Conservation (phyloP, 2,888 invertebrate species). For the Lasiommata megera region DNA sequence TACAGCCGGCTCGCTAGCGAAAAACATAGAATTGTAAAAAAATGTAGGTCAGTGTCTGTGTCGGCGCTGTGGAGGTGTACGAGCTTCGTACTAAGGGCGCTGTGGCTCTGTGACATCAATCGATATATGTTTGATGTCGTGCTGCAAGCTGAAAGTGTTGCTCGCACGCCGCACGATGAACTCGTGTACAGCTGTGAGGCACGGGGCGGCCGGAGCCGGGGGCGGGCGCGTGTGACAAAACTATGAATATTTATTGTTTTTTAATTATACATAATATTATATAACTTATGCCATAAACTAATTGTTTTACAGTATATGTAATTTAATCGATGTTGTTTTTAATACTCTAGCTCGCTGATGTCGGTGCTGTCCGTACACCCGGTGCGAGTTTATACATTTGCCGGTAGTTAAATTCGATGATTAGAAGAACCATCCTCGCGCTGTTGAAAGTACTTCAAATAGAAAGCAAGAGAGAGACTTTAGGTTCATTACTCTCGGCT, state of each 20-base stretch:
- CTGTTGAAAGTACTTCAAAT: no score
- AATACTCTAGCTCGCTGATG: conserved; percentile 22
- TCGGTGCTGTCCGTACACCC: conserved; percentile 26
- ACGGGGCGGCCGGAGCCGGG: conserved; percentile 17
- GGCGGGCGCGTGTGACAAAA: conserved; percentile 33
- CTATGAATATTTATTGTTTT: conserved; percentile 61
- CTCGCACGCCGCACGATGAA: no score
- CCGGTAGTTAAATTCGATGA: not conserved
- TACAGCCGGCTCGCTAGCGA: no score
- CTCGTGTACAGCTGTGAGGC: not conserved
- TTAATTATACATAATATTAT: conserved; percentile 44
- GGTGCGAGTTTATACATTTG: not conserved
- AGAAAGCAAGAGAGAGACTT: no score
- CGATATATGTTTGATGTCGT: not conserved
- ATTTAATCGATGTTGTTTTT: conserved; percentile 60
- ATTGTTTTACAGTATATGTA: conserved; percentile 66
- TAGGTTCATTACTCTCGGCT: no score
- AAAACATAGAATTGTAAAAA: no score
- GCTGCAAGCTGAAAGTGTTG: no score
- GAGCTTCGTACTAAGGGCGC: no score
- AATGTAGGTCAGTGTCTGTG: no score
- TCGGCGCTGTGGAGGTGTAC: no score
- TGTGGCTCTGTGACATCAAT: no score
- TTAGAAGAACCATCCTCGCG: no score
- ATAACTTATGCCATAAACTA: conserved; percentile 69